Conservation (phyloP, 2,113 vertebrate species). For the Campylomormyrus numenius region DNA sequence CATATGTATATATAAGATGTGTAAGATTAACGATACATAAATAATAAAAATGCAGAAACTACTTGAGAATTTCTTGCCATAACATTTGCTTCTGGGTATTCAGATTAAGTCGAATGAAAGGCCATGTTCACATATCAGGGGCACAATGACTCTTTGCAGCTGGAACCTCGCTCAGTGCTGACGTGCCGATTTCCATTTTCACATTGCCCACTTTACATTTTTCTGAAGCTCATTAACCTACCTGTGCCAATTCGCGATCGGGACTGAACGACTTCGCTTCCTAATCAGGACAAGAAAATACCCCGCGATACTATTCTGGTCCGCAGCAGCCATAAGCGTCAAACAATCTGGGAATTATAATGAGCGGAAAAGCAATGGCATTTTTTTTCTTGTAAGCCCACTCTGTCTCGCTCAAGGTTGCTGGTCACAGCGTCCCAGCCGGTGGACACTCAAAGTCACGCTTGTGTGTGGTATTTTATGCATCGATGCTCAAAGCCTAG, state of each 20-base stretch:
- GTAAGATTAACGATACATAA: conserved; percentile 10
- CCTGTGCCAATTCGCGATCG: conserved; percentile 28
- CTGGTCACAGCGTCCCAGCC: neutral
- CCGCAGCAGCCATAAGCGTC: conserved; percentile 50
- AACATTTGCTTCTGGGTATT: neutral
- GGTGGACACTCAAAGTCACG: neutral
- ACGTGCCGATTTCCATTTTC: conserved; percentile 51
- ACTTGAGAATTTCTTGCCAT: neutral
- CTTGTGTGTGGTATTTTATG: neutral
- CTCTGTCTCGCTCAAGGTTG: neutral
- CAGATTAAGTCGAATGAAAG: neutral
- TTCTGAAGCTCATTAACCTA: conserved; percentile 54
- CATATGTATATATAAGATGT: conserved; percentile 22
- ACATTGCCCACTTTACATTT: conserved; percentile 59
- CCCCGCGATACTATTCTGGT: conserved; percentile 43
- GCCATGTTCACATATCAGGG: neutral
- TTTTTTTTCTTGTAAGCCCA: conserved; percentile 19
- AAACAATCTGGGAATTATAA: conserved; percentile 59
- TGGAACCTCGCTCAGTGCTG: conserved; percentile 27
- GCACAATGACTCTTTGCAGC: conserved; percentile 7
- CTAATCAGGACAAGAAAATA: conserved; percentile 40
- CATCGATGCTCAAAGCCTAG: conserved; percentile 15
- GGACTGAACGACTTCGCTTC: conserved; percentile 50
- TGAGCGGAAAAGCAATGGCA: conserved; percentile 49
- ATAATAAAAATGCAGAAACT: neutral